Conservation (phyloP, 2,888 invertebrate genomes). For the Aromia moschata region DNA sequence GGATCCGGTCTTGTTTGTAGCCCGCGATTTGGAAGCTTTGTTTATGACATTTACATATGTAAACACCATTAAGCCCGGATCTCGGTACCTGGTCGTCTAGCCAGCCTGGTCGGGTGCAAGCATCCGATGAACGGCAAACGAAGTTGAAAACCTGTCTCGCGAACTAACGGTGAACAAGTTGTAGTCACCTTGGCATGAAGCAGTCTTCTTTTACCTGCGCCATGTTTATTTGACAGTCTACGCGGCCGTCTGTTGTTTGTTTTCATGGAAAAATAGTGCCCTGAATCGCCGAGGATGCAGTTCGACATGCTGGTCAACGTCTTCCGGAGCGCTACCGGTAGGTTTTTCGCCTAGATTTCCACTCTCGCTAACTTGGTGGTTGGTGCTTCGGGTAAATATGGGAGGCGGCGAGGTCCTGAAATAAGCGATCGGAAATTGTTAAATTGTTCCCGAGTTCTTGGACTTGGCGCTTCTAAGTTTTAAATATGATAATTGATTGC, state of each 20-base stretch:
- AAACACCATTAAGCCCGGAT: too few species aligned
- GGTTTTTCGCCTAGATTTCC: conserved; percentile 19
- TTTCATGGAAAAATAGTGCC: conserved; percentile 19
- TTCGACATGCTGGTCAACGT: conserved; percentile 56
- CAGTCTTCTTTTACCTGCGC: conserved; percentile 46
- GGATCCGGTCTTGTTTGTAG: too few species aligned
- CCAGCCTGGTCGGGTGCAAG: neutral
- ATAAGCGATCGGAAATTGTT: neutral
- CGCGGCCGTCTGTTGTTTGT: conserved; percentile 22
- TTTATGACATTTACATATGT: too few species aligned
- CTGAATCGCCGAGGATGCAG: conserved; percentile 51
- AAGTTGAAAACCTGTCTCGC: conserved; percentile 43
- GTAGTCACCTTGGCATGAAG: conserved; percentile 46
- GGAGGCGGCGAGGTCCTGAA: neutral
- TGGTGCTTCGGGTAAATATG: conserved; percentile 7
- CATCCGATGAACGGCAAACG: conserved; percentile 29
- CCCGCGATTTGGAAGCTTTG: too few species aligned
- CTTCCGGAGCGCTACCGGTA: conserved; percentile 55
- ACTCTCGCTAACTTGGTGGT: neutral
- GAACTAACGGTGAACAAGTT: conserved; percentile 46
- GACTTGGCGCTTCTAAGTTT: too few species aligned
- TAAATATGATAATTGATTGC: too few species aligned
- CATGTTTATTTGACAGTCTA: conserved; percentile 45
- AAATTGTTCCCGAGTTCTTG: too few species aligned
- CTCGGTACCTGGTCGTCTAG: too few species aligned